phyloP scores from a whole-genome alignment of 2,888 invertebrate species.

The Tanypteryx hageni region DNA sequence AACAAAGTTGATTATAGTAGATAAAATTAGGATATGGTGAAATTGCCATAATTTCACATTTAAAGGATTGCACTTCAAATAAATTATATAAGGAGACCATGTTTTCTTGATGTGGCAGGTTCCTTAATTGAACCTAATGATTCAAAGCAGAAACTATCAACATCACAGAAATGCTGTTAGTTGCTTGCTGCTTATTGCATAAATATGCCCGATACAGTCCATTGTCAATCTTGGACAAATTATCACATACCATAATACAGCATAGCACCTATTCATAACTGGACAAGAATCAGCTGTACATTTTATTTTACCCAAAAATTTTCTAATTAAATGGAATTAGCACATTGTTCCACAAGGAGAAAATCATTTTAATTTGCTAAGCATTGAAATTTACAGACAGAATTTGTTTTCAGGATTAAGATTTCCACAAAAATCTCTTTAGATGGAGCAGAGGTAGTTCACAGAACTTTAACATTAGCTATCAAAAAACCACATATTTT shows the following conservation, averaged over 20 bases:
- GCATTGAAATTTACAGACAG: neutral
- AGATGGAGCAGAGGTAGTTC: neutral
- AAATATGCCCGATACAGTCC: conserved; percentile 49
- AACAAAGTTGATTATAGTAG: conserved; percentile 5
- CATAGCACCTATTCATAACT: conserved; percentile 59
- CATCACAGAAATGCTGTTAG: conserved; percentile 56
- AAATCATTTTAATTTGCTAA: conserved; percentile 11
- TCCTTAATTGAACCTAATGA: neutral
- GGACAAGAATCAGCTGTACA: conserved; percentile 56
- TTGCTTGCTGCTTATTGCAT: conserved; percentile 46
- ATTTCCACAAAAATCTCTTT: neutral
- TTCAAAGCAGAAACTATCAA: conserved; percentile 50
- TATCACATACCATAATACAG: conserved; percentile 48
- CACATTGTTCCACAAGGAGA: neutral
- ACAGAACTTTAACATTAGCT: neutral
- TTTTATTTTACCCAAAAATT: neutral
- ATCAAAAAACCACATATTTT: neutral
- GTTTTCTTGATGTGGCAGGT: conserved; percentile 25
- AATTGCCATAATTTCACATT: conserved; percentile 8
- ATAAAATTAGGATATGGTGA: neutral
- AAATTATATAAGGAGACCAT: conserved; percentile 36
- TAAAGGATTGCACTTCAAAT: conserved; percentile 59
- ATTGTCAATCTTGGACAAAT: conserved; percentile 12
- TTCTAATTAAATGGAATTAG: neutral
- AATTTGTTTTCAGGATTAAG: neutral